Conservation (phyloP, 2,888 invertebrate species). For the Nymphalis c-album region DNA sequence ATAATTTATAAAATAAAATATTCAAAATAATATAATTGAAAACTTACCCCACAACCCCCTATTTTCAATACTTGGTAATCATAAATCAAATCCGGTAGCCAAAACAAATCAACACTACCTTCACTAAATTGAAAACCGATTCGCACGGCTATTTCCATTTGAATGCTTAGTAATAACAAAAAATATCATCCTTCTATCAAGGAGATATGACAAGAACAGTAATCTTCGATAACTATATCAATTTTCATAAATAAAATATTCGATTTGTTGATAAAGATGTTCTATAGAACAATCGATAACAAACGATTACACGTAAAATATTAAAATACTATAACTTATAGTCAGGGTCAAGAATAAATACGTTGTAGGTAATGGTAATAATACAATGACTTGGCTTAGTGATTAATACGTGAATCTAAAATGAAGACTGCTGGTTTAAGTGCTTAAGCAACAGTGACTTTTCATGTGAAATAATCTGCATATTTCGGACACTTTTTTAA, state of each 20-base stretch:
- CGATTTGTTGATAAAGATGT: slow-evolving; percentile 29
- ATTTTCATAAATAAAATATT: slow-evolving; percentile 26
- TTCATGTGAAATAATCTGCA: too few species aligned
- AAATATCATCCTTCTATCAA: slow-evolving; percentile 42
- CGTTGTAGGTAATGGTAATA: too few species aligned
- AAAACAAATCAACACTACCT: slow-evolving; percentile 22
- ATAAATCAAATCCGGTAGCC: slow-evolving; percentile 25
- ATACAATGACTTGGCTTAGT: too few species aligned
- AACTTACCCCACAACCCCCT: slow-evolving; percentile 28
- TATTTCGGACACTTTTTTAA: too few species aligned
- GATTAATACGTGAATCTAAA: too few species aligned
- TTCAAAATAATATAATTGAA: neutral
- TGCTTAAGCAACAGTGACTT: too few species aligned
- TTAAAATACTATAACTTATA: too few species aligned
- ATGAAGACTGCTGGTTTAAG: too few species aligned
- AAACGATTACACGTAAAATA: neutral
- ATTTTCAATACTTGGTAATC: slow-evolving; percentile 28
- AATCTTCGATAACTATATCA: slow-evolving; percentile 55
- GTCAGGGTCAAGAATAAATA: too few species aligned
- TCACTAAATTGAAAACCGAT: slow-evolving; percentile 31
- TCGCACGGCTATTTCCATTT: slow-evolving; percentile 41
- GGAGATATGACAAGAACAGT: slow-evolving; percentile 50
- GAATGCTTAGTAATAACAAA: slow-evolving; percentile 47
- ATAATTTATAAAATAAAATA: neutral
- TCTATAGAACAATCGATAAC: slow-evolving; percentile 13